Conservation (phyloP, 2,113 vertebrate species). For the Genyomyrus donnyi region DNA sequence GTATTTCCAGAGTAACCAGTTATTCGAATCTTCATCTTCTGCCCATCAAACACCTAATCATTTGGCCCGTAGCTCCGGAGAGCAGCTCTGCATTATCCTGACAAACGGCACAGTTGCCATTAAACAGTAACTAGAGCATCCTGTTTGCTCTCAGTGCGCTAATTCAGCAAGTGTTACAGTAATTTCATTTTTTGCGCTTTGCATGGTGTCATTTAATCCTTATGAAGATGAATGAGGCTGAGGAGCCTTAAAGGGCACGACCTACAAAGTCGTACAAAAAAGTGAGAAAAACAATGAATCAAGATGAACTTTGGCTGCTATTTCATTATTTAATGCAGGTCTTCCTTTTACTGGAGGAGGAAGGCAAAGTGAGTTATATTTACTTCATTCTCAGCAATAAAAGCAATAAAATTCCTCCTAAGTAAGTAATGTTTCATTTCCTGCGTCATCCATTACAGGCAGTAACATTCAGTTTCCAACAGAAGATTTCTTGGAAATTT, state of each 20-base stretch:
- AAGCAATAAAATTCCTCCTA: background rate
- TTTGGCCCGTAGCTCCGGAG: background rate
- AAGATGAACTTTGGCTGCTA: background rate
- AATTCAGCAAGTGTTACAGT: background rate
- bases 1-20: background rate
- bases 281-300: background rate
- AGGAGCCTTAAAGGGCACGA: background rate
- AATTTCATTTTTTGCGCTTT: background rate
- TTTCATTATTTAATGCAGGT: background rate
- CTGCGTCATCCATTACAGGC: background rate
- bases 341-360: background rate
- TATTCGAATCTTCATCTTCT: background rate
- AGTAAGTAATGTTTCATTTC: background rate
- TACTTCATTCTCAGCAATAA: background rate
- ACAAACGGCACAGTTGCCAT: background rate
- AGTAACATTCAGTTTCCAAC: background rate
- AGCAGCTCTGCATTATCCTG: background rate
- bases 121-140: background rate
- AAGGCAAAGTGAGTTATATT: background rate
- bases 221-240: background rate
- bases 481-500: background rate
- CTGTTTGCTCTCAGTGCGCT: background rate
- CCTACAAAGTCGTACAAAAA: background rate
- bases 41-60: background rate
- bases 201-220: background rate